Conservation (phyloP, 2,797 vertebrate species). For the Pseudochromis fuscus region DNA sequence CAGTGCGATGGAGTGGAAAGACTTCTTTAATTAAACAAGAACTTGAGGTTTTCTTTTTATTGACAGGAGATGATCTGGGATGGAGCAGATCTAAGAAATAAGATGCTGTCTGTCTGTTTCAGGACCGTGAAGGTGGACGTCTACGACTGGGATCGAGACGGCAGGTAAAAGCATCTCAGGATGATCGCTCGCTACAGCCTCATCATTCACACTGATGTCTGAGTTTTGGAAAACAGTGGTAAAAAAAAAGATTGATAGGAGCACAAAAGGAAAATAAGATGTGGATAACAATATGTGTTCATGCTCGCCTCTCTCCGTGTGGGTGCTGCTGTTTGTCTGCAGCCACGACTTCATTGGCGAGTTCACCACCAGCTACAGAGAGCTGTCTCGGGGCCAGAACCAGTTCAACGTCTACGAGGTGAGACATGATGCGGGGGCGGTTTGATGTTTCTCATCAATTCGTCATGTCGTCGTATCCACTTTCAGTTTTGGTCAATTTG, state of each 20-base stretch:
- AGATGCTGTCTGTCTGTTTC: conserved; percentile 60
- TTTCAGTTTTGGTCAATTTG: conserved; percentile 15
- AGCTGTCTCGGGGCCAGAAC: conserved; percentile 93
- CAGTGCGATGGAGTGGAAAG: conserved; percentile 2
- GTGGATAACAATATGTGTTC: conserved; percentile 13
- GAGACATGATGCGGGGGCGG: conserved; percentile 57
- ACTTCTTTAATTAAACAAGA: conserved; percentile 7
- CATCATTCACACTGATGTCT: conserved; percentile 20
- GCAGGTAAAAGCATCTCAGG: conserved; percentile 87
- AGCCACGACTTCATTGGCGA: conserved; percentile 97
- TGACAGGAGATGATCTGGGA: conserved; percentile 10
- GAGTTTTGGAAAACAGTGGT: neutral
- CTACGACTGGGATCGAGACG: conserved; percentile 97
- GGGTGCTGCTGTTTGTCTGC: conserved; percentile 59
- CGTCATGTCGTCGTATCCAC: conserved; percentile 1
- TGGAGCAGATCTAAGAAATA: conserved; percentile 11
- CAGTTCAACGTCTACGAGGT: conserved; percentile 98
- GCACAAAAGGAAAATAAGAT: conserved; percentile 5
- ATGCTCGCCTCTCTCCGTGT: conserved; percentile 32
- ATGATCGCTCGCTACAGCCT: neutral
- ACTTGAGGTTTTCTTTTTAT: conserved; percentile 24
- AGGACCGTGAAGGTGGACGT: conserved; percentile 98
- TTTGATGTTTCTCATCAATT: conserved; percentile 18
- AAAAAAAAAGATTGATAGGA: conserved; percentile 16
- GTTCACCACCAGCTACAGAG: conserved; percentile 97